phyloP scores from a whole-genome alignment of 2,113 vertebrate species.

The Caloenas nicobarica region DNA sequence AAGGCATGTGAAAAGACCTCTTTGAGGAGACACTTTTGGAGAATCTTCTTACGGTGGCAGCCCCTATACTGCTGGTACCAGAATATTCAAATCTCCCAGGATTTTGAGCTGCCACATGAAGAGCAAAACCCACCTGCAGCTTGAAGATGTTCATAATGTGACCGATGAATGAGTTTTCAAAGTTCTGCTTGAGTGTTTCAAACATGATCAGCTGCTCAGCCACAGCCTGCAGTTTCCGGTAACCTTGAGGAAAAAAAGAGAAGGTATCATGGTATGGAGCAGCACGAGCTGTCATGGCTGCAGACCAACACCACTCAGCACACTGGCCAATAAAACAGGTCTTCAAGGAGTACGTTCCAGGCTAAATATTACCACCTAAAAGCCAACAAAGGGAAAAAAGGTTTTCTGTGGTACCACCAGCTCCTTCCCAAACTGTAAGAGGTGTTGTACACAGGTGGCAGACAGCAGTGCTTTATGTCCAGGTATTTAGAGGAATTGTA shows the following conservation, averaged over 20 bases:
- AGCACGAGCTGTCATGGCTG: accelerated
- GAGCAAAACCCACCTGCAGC: slow-evolving; percentile 19
- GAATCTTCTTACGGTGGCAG: neutral
- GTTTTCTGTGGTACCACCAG: neutral
- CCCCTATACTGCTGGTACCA: accelerated
- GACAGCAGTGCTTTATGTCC: neutral
- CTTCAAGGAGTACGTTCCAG: neutral
- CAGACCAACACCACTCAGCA: neutral
- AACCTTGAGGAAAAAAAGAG: neutral
- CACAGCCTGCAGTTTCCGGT: slow-evolving; percentile 49
- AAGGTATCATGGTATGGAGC: accelerated
- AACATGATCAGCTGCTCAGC: slow-evolving; percentile 64
- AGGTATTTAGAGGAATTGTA: neutral
- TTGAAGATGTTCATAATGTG: slow-evolving; percentile 27
- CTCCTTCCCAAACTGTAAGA: neutral
- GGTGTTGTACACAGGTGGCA: neutral
- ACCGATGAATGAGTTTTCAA: slow-evolving; percentile 27
- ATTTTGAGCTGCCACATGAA: neutral
- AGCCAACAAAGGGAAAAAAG: neutral
- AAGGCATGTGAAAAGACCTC: neutral
- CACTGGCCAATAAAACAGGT: neutral
- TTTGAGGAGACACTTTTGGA: neutral
- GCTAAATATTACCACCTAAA: neutral
- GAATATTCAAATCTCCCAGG: neutral
- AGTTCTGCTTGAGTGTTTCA: slow-evolving; percentile 63